A percentile compares a stretch with the other conserved stretches of the same genome.
phyloP scores from a whole-genome alignment of 1,140 invertebrate genomes.

The Bombyx mori region ASM3026992v2 NC_085110.1:15527001-15527500 shows the following conservation, averaged over 20 bases:
- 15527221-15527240: conserved; percentile 1
- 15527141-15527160: no score
- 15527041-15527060: no score
- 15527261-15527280: not conserved
- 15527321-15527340: conserved; percentile 2
- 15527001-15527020: no score
- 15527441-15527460: not conserved
- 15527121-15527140: no score
- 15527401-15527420: conserved; percentile 8
- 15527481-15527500: no score
- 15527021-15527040: no score
- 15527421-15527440: not conserved
- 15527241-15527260: conserved; percentile 6
- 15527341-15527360: conserved; percentile 7
- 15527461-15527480: not conserved
- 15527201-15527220: not conserved
- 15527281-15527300: conserved; percentile 1
- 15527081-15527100: no score
- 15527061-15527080: no score
- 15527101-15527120: no score
- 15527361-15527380: conserved; percentile 5
- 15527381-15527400: conserved; percentile 22
- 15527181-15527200: no score
- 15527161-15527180: no score
- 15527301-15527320: conserved; percentile 5